A percentile compares a stretch with the other conserved stretches of the same genome.
phyloP scores from a whole-genome alignment of 2,888 invertebrate species.

The Eudemis profundana region DNA sequence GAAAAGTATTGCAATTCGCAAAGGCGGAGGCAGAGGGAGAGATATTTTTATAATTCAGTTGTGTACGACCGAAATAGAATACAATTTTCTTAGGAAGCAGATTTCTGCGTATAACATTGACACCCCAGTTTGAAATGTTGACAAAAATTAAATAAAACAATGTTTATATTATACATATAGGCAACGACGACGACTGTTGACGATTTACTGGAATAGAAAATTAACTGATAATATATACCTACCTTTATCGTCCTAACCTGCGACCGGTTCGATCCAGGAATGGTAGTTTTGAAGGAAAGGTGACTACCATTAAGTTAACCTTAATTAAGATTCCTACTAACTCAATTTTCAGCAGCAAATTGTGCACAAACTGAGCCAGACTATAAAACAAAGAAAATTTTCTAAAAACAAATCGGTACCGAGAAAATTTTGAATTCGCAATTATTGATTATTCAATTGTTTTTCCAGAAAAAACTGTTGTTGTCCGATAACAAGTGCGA shows the following conservation, averaged over 20 bases:
- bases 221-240: too few species aligned
- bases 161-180: too few species aligned
- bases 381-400: not conserved
- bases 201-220: too few species aligned
- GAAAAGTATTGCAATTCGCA: not conserved
- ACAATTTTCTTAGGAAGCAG: not conserved
- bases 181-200: too few species aligned
- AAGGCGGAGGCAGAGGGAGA: not conserved
- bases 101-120: not conserved
- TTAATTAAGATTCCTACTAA: slow-evolving; percentile 2
- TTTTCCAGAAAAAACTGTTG: not conserved
- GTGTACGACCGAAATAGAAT: not conserved
- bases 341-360: not conserved
- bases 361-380: not conserved
- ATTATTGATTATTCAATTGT: slow-evolving; percentile 1
- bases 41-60: not conserved
- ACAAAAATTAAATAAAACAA: too few species aligned
- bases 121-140: not conserved
- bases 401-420: not conserved
- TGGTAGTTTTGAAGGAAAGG: too few species aligned
- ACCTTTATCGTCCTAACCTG: too few species aligned
- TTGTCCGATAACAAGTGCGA: not conserved
- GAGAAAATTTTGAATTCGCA: not conserved
- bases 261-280: too few species aligned
- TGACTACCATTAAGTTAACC: too few species aligned